These are phyloP conservation scores for Peromyscus eremicus DNA, from an alignment of 2,797 vertebrate species.

Conservation along the genomic window DNA sequence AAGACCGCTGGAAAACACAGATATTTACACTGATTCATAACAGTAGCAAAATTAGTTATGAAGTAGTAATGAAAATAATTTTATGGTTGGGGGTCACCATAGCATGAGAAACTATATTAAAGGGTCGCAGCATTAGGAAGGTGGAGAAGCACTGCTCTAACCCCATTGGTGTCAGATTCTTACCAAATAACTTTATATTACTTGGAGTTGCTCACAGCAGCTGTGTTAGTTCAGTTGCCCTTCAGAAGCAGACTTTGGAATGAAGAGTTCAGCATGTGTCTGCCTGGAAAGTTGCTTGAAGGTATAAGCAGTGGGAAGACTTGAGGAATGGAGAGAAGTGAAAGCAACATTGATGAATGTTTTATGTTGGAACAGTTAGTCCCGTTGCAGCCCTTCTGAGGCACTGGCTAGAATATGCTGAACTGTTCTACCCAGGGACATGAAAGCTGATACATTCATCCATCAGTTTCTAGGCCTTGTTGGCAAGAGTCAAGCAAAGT, in stretches of 20 bases:
- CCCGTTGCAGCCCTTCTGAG: neutral
- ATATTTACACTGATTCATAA: neutral
- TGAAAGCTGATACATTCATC: neutral
- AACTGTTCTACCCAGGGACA: neutral
- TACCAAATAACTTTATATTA: neutral
- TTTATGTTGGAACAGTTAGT: neutral
- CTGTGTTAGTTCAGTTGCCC: neutral
- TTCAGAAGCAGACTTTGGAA: neutral
- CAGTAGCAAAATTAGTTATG: neutral
- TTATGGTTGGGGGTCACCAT: neutral
- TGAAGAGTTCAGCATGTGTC: neutral
- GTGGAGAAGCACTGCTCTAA: neutral
- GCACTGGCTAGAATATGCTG: neutral
- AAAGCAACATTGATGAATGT: neutral
- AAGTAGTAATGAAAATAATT: neutral
- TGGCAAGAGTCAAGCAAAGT: neutral
- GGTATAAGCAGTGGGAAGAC: neutral
- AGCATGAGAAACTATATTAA: neutral
- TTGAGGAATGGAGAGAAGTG: neutral
- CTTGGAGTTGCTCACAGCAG: neutral
- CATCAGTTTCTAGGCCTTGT: neutral
- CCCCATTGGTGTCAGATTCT: neutral
- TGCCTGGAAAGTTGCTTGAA: neutral
- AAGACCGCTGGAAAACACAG: neutral
- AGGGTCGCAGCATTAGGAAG: neutral